Conservation (phyloP, 2,888 invertebrate species). For the Diploptera punctata region DNA sequence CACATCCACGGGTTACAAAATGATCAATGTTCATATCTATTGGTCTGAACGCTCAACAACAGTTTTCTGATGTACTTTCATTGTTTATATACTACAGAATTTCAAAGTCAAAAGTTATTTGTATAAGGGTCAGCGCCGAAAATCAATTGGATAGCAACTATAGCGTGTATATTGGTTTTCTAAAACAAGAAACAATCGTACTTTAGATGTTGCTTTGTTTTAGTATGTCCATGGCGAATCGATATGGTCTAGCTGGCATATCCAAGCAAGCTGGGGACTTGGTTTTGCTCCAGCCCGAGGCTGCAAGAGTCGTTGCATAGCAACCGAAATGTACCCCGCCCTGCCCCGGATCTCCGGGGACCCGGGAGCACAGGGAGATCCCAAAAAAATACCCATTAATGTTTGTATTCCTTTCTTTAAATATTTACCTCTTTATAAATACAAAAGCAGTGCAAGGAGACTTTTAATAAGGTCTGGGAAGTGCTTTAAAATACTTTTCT, state of each 20-base stretch:
- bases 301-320: conserved; percentile 10
- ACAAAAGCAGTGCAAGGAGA: too few relatives aligned
- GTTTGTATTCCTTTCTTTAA: background rate
- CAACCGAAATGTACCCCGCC: conserved; percentile 2
- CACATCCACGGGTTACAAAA: too few relatives aligned
- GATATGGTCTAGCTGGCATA: conserved; percentile 8
- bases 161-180: background rate
- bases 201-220: background rate
- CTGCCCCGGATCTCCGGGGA: background rate
- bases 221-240: background rate
- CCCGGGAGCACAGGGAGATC: conserved; percentile 6
- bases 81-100: too few relatives aligned
- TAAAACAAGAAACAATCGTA: background rate
- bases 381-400: background rate
- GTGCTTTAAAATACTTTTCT: too few relatives aligned
- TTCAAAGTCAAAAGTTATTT: too few relatives aligned
- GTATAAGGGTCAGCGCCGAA: too few relatives aligned
- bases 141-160: too few relatives aligned
- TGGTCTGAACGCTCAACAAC: too few relatives aligned
- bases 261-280: background rate
- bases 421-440: too few relatives aligned
- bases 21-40: too few relatives aligned
- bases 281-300: conserved; percentile 20
- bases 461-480: too few relatives aligned
- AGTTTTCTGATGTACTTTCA: too few relatives aligned